Evolutionary conservation across 1,140 invertebrate genomes (phyloP), one percentile per base, ranked within the genome.

Genomic region (Ostrea edulis): DNA sequence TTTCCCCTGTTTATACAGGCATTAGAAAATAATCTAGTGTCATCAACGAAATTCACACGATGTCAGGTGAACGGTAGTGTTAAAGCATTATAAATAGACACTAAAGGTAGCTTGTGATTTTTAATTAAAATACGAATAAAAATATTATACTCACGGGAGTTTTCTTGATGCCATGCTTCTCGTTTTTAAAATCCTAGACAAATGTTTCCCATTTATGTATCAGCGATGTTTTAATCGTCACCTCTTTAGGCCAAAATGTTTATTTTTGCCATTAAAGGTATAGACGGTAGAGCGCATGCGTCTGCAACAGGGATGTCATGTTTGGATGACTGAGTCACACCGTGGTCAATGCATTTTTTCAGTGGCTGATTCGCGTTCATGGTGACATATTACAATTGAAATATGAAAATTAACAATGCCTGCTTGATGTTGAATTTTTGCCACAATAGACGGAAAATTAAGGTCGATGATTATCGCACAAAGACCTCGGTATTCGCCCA

Each of bases 241-340:
- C 9, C 68, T 29, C 68, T 77, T 77, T 77, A 77, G 25, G 68
- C 25, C 68, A 77, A 77, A 77, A 77, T 77, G 11, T 44, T 77
- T 77, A 77, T 77, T 35, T 77, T 77, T 77, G 25, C 68, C 68
- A 12, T 77, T 77, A 77, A 77, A 77, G 68, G 68, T 77, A 77
- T 29, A 11, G 9, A 14, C 68, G 25, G 68, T 25, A 29, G 2
- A 29, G 68, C 68, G 68, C 68, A 77, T 77, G 68, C 25, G 68
- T 35, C 8, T 25, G 68, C 12, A 25, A 35, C 68, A 25, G 68
- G 68, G 68, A 77, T 77, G 68, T 25, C 68, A 22, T 77, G 68
- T 11, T 77, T 25, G 68, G 25, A 14, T 77, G 68, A 77, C 22
- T 77, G 58, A 62, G 58, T 62, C 58, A 44, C 55, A 77, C 68